A percentile compares a stretch with the other conserved stretches of the same genome.
phyloP scores from a whole-genome alignment of 2,888 invertebrate genomes.

The Protophormia terraenovae region DNA sequence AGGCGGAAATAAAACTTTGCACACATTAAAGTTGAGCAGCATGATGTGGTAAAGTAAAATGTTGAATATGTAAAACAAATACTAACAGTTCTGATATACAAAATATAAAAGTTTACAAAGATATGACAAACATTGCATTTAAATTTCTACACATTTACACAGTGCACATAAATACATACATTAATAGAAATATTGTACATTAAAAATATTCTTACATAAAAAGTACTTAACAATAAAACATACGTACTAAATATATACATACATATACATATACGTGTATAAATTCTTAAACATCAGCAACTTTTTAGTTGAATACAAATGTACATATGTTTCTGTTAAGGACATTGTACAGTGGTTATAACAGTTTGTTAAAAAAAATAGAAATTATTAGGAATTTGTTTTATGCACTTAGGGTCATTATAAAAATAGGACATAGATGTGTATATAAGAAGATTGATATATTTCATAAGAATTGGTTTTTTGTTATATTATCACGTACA shows the following conservation, averaged over 20 bases:
- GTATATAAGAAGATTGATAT: no score
- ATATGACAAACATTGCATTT: constrained; percentile 50
- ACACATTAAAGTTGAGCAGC: background rate
- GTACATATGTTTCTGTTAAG: background rate
- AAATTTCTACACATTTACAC: constrained; percentile 28
- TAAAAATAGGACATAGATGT: no score
- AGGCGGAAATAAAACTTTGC: constrained; percentile 6
- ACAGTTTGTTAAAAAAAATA: background rate
- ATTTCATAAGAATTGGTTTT: no score
- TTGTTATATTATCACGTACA: no score
- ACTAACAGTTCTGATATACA: constrained; percentile 35
- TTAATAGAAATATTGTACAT: no score
- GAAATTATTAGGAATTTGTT: background rate
- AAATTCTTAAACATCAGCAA: constrained; percentile 49
- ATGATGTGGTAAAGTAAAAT: constrained; percentile 22
- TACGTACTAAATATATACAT: background rate
- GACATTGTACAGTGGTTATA: constrained; percentile 33
- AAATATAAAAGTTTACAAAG: constrained; percentile 46
- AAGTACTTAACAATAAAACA: background rate
- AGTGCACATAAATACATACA: background rate
- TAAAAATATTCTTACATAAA: constrained; percentile 4
- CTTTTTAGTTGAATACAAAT: constrained; percentile 15
- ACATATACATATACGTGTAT: background rate
- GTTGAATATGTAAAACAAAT: constrained; percentile 49
- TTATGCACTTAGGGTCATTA: no score